Base-by-base conservation (phyloP, 30 jellyfish, hydroid and myxozoan species). In the Haliclystus octoradiatus region DNA sequence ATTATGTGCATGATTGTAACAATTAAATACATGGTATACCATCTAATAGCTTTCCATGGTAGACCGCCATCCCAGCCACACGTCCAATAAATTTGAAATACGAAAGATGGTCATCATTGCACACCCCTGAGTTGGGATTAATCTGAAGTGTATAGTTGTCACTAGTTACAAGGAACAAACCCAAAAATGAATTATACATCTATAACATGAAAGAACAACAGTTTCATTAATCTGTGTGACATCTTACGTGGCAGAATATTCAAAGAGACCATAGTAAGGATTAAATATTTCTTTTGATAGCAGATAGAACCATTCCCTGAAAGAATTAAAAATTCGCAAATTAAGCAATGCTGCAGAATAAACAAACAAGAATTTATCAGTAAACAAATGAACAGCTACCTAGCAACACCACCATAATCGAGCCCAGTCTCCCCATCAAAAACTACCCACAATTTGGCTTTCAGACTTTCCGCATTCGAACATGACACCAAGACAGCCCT, bases 341-440 rank as follows among this genome's bases (percentile, higher is more conserved):
- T 29, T 47, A 31, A 52, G 73, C 30, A 68, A 1, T 15, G 35
- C 57, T 19, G 57, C 57, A 40, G 14, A 40, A 19, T 40, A 40
- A 9, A 5, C 9, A 9, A 9, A 40, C 57, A 40, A 40, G 14
- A 40, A 40, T 40, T 40, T 19, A 40, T 19, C 14, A 9, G 57
- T 40, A 40, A 40, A 19, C 57, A 40, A 19, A 40, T 5, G 19
- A 40, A 40, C 57, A n/a, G n/a, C 49, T 52, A 91, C 99, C 99
- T 84, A 25, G 99, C 71, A 9, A 92, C 96, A 28, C 99, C 99
- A 35, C 99, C 99, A 74, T 92, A 92, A 70, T 92, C 99, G 33
- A 92, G 68, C 19, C 99, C 99, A 52, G 78, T 80, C 70, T 92
- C 99, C 28, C 96, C 96, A 76, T 92, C 99, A 71, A 92, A 92